Base-by-base conservation (phyloP, 2,113 vertebrate genomes). In the Anhinga rufa region DNA sequence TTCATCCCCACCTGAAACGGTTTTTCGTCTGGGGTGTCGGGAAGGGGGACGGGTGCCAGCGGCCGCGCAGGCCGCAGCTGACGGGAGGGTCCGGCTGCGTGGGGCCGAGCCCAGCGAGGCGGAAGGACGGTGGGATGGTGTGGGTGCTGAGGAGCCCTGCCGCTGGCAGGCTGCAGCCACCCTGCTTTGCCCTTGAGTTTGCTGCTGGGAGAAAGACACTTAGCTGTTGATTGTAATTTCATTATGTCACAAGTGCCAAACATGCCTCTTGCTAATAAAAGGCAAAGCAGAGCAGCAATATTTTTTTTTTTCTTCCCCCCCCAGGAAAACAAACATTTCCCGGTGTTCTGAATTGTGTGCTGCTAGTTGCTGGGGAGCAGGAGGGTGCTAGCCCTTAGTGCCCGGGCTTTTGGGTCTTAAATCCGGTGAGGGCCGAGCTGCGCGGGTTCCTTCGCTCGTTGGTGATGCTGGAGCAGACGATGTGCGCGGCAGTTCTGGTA, bases 221-320 rank as follows among this genome's bases (percentile, higher is more conserved):
- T 93, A 62, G 90, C 86, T 95, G 87, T 90, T 82, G 62, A 85
- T 92, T 38, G 58, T 93, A 82, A 91, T 93, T 95, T 92, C 86
- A 52, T 95, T 93, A 91, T 89, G 91, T 89, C 77, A 81, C 93
- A 76, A 97, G 91, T 88, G 71, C 88, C 29, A 74, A 97, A 93
- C 88, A 62, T 65, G 62, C 72, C 42, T 95, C 71, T 81, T 15
- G 22, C 65, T 93, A 75, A 94, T 94, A 90, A 93, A 96, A 94
- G 95, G 93, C 85, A 91, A 87, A 92, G 93, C 70, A 87, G 88
- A 96, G 75, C 77, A 44, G 62, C 65, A 52, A 29, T 75, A 79
- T 66, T 52, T 82, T 85, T 52, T 31, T 10, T 2, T 6, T 8
- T 1, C 21, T 14, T 14, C 44, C 44, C 44, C 46, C 46, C n/a